Evolutionary conservation across 2,888 invertebrate genomes (phyloP).

Genomic region (Tricholauxania praeusta): DNA sequence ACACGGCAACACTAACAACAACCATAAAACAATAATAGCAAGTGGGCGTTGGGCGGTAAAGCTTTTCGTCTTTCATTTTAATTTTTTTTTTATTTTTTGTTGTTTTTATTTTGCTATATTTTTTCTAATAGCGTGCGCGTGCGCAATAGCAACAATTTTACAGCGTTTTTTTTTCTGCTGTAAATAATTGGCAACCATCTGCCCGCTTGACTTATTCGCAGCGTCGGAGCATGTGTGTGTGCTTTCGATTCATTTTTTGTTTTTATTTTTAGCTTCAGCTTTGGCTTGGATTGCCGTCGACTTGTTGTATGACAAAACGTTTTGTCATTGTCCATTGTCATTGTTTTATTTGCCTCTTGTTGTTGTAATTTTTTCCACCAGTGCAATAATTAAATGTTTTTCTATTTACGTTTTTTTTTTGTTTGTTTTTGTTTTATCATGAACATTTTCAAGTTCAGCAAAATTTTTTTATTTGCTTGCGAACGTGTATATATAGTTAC

Average conservation of each 20-base stretch:
- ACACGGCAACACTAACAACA: too few relatives aligned
- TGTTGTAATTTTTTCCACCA: background rate
- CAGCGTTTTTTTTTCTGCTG: background rate
- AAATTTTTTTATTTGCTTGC: background rate
- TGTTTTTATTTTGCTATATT: conserved; percentile 2
- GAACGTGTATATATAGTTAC: background rate
- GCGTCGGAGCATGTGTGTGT: too few relatives aligned
- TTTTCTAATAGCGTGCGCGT: conserved; percentile 2
- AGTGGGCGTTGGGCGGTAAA: too few relatives aligned
- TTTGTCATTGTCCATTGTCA: conserved; percentile 9
- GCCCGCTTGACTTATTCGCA: background rate
- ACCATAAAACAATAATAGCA: too few relatives aligned
- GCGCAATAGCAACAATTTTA: background rate
- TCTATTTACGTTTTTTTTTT: conserved; percentile 3
- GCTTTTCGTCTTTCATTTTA: background rate
- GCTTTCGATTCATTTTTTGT: too few relatives aligned
- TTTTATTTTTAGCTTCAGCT: background rate
- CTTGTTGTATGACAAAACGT: conserved; percentile 2
- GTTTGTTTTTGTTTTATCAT: too few relatives aligned
- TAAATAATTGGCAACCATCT: conserved; percentile 16
- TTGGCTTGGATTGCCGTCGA: background rate
- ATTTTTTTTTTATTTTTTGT: background rate
- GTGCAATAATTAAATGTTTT: conserved; percentile 1
- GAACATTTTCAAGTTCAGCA: conserved; percentile 10
- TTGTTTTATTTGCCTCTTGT: background rate